A percentile compares a stretch with the other conserved stretches of the same genome.
phyloP scores from a whole-genome alignment of 2,888 invertebrate species.

The Xanthorhoe designata region DNA sequence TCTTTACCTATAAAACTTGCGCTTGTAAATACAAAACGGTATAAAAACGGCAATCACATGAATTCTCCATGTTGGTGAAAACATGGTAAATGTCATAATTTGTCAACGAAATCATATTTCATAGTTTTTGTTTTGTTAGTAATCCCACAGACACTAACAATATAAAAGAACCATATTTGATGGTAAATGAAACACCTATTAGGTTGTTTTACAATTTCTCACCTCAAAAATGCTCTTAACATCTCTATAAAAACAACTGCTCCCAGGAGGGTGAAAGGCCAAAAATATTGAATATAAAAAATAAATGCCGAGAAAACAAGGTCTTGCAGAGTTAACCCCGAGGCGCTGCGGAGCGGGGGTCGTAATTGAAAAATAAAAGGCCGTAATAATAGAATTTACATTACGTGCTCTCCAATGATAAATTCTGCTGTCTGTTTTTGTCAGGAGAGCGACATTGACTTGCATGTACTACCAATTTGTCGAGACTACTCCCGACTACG shows the following conservation, averaged over 20 bases:
- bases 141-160: too few species aligned
- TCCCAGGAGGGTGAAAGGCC: constrained; percentile 25
- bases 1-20: too few species aligned
- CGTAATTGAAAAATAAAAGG: constrained; percentile 86
- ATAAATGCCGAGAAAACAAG: constrained; percentile 56
- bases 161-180: too few species aligned
- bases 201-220: too few species aligned
- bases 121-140: too few species aligned
- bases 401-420: constrained; percentile 82
- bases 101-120: too few species aligned
- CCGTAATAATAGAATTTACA: constrained; percentile 85
- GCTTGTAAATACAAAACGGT: too few species aligned
- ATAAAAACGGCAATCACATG: too few species aligned
- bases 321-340: constrained; percentile 74
- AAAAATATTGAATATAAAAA: constrained; percentile 47
- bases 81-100: too few species aligned
- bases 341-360: constrained; percentile 71
- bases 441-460: constrained; percentile 75
- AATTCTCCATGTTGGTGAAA: too few species aligned
- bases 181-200: too few species aligned
- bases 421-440: constrained; percentile 81
- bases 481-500: constrained; percentile 42
- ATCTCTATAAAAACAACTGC: constrained; percentile 19
- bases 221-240: not conserved
- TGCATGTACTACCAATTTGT: constrained; percentile 57